These are phyloP conservation scores for Cirrhinus mrigala DNA, from an alignment of 2,797 vertebrate genomes.

Conservation along the genomic window DNA sequence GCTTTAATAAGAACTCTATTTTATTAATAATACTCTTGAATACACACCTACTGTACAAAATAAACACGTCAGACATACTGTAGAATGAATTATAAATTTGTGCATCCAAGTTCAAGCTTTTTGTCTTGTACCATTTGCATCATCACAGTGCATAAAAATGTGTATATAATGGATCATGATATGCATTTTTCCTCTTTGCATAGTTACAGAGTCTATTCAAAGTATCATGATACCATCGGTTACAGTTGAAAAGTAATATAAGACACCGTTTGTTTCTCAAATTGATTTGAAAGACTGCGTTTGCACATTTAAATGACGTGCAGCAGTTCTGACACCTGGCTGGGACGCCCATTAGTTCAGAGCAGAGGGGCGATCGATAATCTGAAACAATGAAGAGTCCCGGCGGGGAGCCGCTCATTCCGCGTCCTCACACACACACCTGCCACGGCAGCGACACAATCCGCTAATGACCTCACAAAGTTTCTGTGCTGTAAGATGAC, in stretches of 20 bases:
- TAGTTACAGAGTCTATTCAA: conserved; percentile 4
- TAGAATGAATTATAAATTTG: background rate
- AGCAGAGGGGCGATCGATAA: conserved; percentile 55
- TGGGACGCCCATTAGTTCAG: conserved; percentile 43
- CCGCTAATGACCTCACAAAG: conserved; percentile 28
- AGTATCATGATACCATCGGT: too few relatives aligned
- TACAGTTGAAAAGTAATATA: background rate
- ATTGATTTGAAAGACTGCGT: background rate
- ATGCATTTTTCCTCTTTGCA: background rate
- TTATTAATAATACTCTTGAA: background rate
- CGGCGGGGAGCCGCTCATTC: conserved; percentile 33
- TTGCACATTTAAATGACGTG: conserved; percentile 14
- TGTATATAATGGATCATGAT: background rate
- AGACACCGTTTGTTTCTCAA: background rate
- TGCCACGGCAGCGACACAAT: conserved; percentile 57
- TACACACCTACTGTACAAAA: conserved; percentile 11
- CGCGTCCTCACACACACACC: conserved; percentile 40
- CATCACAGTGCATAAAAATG: conserved; percentile 14
- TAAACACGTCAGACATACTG: background rate
- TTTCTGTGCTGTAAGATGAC: background rate
- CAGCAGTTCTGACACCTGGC: background rate
- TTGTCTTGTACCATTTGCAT: conserved; percentile 9
- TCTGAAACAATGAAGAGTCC: conserved; percentile 45
- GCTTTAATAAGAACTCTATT: conserved; percentile 34
- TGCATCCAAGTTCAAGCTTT: background rate